Percentiles rank a stretch among this genome's conserved stretches.
Conservation (phyloP, 1,140 invertebrate genomes). For the Pollicipes pollicipes region DNA sequence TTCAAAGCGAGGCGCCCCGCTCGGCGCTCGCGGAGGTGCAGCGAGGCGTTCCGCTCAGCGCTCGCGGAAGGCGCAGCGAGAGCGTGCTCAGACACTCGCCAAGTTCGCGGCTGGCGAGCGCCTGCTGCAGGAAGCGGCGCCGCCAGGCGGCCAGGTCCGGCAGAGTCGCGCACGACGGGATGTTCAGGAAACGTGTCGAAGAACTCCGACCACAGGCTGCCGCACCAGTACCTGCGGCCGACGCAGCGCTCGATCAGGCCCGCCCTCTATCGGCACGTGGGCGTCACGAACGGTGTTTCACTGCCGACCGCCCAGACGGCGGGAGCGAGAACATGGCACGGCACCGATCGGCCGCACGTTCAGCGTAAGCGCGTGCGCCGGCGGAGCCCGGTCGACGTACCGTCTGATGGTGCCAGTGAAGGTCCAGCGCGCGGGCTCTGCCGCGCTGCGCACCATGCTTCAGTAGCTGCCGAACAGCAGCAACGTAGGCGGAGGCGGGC, state of each 20-base stretch:
- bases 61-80: neutral
- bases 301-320: too few relatives aligned
- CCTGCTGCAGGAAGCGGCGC: slow-evolving; percentile 10
- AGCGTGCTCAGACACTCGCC: neutral
- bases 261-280: too few relatives aligned
- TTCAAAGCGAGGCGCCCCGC: too few relatives aligned
- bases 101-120: neutral
- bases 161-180: slow-evolving; percentile 17
- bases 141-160: slow-evolving; percentile 14
- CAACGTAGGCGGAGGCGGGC: slow-evolving; percentile 65
- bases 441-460: slow-evolving; percentile 46
- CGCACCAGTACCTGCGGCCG: slow-evolving; percentile 18
- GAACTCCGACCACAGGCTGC: slow-evolving; percentile 17
- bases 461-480: slow-evolving; percentile 74
- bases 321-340: too few relatives aligned
- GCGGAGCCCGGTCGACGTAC: too few relatives aligned
- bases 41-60: neutral
- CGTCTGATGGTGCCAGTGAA: slow-evolving; percentile 14
- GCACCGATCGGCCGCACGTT: neutral
- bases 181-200: slow-evolving; percentile 21
- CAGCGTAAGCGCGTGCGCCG: neutral
- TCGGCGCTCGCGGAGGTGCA: too few relatives aligned
- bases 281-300: too few relatives aligned
- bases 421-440: slow-evolving; percentile 18
- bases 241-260: neutral